Base-by-base conservation (phyloP, 2,113 vertebrate genomes). In the Austrofundulus limnaeus region DNA sequence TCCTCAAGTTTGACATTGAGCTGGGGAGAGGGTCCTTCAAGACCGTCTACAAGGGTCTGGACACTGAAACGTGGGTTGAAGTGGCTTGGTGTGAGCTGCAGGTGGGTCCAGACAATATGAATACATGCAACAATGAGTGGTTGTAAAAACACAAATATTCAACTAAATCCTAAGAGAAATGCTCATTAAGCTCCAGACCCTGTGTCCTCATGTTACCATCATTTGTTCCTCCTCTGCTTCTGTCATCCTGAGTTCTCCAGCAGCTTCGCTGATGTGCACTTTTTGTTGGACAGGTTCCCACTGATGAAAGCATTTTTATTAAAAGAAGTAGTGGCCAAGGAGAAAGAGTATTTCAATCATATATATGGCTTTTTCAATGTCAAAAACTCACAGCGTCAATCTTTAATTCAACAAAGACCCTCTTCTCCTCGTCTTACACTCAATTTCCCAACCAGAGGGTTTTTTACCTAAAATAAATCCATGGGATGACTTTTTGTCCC, bases 1-100 rank as follows among this genome's bases (percentile, higher is more conserved):
- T 99, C 82, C 93, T 99, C n/a, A 99, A 99, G 92, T 99, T 99
- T 83, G 96, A 98, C 85, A 98, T 98, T 52, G 97, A 99, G 81
- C 92, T 99, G 46, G 97, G 97, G 4, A 92, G 97, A 43, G 97
- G 97, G 31, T 99, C 97, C 64, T 99, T 98, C 91, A 99, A 99
- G 88, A 99, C 96, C 0, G 97, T 99, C 78, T 99, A 98, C 71
- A 99, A 99, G 77, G 97, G 97, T 5, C 92, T 99, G 65, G 97
- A 99, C 90, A 98, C 96, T 0, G 97, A 99, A 65, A 98, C 96
- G 9, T 99, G 96, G 96, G 96, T 98, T 46, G 96, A 99, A 64
- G 97, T 99, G 19, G 97, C 96, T 0, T 99, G 97, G 97, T 99
- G 97, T 74, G 97, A 99, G 77, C 94, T 99, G 19, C 97, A 99